Base-by-base conservation (phyloP, 2,888 invertebrate genomes). In the Gasteruption jaculator region DNA sequence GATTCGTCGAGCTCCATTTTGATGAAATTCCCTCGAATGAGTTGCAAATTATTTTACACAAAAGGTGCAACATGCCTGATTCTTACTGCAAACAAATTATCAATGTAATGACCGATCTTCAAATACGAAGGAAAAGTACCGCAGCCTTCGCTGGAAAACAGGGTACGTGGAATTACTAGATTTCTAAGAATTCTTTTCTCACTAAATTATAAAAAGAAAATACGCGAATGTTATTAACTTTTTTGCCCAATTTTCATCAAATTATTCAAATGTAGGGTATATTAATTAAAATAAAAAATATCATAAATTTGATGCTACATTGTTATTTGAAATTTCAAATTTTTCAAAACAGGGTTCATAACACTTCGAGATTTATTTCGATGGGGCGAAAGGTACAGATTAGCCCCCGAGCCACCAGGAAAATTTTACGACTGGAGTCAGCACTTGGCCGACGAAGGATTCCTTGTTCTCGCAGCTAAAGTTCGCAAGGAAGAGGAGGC, bases 1-100 rank as follows among this genome's bases (percentile, higher is more conserved):
- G 97, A 52, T 99, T 99, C 69, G 89, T 99, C 5, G 96, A 99
- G 68, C 74, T 99, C 3, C 95, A 97, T 70, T 97, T 97, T 67
- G 88, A 91, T 60, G 93, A 94, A 66, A 93, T 99, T 61, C 97
- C 97, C 0, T 76, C 85, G 10, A 68, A 72, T 0, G 99, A 99
- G 65, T 71, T 99, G 43, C 88, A 91, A 70, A 81, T 76, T 1
- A 97, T 97, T 65, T 75, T 97, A 31, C 88, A 94, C 55, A 78
- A 88, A 65, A 78, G 93, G 48, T 96, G 96, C 68, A 78, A 82
- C 22, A 83, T 97, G 61, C 91, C 97, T 0, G 76, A 80, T 4
- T 86, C 90, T 0, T 93, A 94, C 66, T 85, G 91, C 46, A 86
- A 86, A 57, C 91, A 91, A 68, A 86, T 97, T 76, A 90, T 96